phyloP scores from a whole-genome alignment of 1,140 invertebrate genomes.

The Adelges cooleyi region DNA sequence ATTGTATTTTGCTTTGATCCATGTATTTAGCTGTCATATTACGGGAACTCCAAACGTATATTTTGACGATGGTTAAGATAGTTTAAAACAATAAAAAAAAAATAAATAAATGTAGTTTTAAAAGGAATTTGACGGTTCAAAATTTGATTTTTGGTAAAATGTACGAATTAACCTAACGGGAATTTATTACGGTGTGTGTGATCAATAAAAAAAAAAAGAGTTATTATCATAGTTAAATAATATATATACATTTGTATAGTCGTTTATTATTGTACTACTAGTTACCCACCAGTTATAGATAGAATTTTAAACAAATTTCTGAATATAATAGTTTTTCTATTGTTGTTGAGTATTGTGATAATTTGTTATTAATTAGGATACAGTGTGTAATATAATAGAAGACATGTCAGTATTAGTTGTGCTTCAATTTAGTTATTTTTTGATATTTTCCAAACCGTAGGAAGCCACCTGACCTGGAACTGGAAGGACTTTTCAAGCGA shows the following conservation, averaged over 20 bases:
- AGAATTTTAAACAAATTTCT: conserved; percentile 19
- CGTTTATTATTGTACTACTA: conserved; percentile 7
- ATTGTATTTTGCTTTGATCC: conserved; percentile 26
- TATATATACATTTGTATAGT: too few relatives aligned
- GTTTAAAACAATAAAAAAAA: too few relatives aligned
- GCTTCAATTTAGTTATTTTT: conserved; percentile 29
- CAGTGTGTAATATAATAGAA: conserved; percentile 20
- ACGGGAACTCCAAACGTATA: too few relatives aligned
- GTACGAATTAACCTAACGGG: neutral
- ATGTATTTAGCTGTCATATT: conserved; percentile 22
- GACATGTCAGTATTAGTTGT: conserved; percentile 21
- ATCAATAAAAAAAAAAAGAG: neutral
- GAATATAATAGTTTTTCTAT: neutral
- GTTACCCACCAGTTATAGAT: conserved; percentile 1
- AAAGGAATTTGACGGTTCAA: too few relatives aligned
- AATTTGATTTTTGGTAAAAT: too few relatives aligned
- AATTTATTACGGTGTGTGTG: neutral
- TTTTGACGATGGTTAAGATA: too few relatives aligned
- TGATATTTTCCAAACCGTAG: conserved; percentile 40
- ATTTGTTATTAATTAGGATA: neutral
- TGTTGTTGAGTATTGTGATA: conserved; percentile 1
- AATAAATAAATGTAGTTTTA: too few relatives aligned
- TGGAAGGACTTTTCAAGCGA: conserved; percentile 98
- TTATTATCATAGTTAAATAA: conserved; percentile 3
- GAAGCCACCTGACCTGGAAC: conserved; percentile 90